Base-by-base conservation (phyloP, 2,113 vertebrate species). In the Myotis davidii region DNA sequence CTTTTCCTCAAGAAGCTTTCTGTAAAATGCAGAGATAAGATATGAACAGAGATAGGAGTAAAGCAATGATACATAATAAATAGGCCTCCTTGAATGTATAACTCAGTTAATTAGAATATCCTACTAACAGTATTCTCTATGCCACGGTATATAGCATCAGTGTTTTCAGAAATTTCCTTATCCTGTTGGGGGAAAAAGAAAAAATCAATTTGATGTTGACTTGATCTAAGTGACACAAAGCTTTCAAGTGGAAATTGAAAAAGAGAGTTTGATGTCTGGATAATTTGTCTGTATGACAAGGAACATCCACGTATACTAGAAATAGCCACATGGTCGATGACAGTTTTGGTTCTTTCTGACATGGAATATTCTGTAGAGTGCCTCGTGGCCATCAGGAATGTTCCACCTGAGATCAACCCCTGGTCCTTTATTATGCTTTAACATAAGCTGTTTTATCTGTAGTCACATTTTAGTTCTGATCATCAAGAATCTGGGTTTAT, bases 201-300 rank as follows among this genome's bases (percentile, higher is more conserved):
- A 72, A 52, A 73, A 37, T 73, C 83, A 85, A 87, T 97, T 96
- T 81, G 91, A 25, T 92, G 54, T 95, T 92, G 85, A 88, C 77
- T 83, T 73, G 77, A 91, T 61, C 61, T 90, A 48, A 27, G 64
- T 86, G 64, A 96, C 88, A 92, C 82, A 79, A 74, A 86, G 76
- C 69, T 90, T 94, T 94, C 82, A 94, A 69, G 69, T 95, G 42
- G 73, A 96, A 96, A 96, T 56, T 59, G 29, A 92, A 94, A 59
- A 96, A 94, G 85, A 88, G 90, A 91, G 70, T 85, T 94, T 86
- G 73, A 70, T 72, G 86, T 89, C 82, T 96, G 81, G 54, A 90
- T 96, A 90, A 94, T 96, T 97, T 97, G 69, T 96, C 93, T 97
- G 0, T 69, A 21, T 96, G 95, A 94, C 88, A 96, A 67, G 73